Conservation (phyloP, 2,797 vertebrate genomes). For the Alfaro cultratus region DNA sequence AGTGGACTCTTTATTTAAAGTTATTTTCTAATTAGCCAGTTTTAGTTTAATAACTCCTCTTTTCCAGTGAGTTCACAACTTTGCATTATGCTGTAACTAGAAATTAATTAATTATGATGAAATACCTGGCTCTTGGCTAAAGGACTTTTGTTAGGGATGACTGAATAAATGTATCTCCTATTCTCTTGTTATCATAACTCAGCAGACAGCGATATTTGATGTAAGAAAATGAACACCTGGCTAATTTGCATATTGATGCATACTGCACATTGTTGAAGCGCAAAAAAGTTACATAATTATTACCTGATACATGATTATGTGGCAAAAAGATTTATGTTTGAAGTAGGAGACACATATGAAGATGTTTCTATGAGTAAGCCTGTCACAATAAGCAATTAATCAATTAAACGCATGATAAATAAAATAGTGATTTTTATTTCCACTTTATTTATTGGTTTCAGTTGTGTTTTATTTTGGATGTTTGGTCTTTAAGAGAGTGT, state of each 20-base stretch:
- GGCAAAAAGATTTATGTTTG: background rate
- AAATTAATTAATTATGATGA: background rate
- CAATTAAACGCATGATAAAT: too few species aligned
- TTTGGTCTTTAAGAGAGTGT: too few species aligned
- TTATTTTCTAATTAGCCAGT: background rate
- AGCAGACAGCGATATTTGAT: background rate
- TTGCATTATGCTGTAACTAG: background rate
- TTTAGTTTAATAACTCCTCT: background rate
- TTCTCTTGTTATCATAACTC: background rate
- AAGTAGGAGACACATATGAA: background rate
- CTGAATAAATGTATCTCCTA: background rate
- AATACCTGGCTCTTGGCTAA: background rate
- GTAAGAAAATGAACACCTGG: background rate
- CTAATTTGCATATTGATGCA: background rate
- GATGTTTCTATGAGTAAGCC: background rate
- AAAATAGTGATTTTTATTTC: too few species aligned
- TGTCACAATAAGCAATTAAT: too few species aligned
- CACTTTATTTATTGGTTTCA: too few species aligned
- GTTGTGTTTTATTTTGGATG: too few species aligned
- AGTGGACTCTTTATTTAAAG: background rate
- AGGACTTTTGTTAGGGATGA: background rate
- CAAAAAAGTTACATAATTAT: background rate
- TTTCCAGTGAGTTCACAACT: background rate
- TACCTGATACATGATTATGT: background rate
- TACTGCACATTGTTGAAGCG: background rate